Evolutionary conservation across 2,888 invertebrate species (phyloP).

Genomic region (Thumatha senex): DNA sequence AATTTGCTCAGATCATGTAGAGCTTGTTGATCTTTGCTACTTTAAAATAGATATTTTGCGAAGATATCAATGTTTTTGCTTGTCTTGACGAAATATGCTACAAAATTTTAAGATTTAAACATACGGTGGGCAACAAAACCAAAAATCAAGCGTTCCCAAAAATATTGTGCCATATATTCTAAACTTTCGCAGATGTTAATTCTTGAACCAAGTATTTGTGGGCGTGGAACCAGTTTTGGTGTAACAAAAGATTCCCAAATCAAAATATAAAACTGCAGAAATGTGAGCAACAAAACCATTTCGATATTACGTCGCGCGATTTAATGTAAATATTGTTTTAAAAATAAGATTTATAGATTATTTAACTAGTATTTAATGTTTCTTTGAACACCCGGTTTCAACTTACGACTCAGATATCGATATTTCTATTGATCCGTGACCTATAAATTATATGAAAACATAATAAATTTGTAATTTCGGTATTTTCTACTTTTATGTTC

Average conservation of each 20-base stretch:
- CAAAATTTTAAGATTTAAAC: too few relatives aligned
- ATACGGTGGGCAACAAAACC: too few relatives aligned
- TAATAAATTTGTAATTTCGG: background rate
- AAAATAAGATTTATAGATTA: slow-evolving; percentile 65
- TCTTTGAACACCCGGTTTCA: slow-evolving; percentile 45
- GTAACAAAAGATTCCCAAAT: slow-evolving; percentile 40
- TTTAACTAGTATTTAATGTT: slow-evolving; percentile 55
- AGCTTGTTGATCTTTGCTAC: too few relatives aligned
- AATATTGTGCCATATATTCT: background rate
- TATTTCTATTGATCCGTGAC: slow-evolving; percentile 16
- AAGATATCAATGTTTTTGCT: too few relatives aligned
- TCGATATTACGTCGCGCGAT: slow-evolving; percentile 48
- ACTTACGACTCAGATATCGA: slow-evolving; percentile 19
- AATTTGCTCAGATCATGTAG: too few relatives aligned
- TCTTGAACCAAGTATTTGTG: slow-evolving; percentile 45
- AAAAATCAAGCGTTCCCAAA: too few relatives aligned
- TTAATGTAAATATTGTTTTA: slow-evolving; percentile 65
- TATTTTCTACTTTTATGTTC: too few relatives aligned
- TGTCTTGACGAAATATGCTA: too few relatives aligned
- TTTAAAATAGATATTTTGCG: too few relatives aligned
- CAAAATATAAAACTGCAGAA: slow-evolving; percentile 35
- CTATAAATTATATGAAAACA: slow-evolving; percentile 12
- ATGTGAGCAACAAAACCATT: slow-evolving; percentile 31
- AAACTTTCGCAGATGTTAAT: slow-evolving; percentile 51
- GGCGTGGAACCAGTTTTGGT: slow-evolving; percentile 62